Evolutionary conservation across 2,888 invertebrate species (phyloP).

Genomic region (Conops quadrifasciatus): DNA sequence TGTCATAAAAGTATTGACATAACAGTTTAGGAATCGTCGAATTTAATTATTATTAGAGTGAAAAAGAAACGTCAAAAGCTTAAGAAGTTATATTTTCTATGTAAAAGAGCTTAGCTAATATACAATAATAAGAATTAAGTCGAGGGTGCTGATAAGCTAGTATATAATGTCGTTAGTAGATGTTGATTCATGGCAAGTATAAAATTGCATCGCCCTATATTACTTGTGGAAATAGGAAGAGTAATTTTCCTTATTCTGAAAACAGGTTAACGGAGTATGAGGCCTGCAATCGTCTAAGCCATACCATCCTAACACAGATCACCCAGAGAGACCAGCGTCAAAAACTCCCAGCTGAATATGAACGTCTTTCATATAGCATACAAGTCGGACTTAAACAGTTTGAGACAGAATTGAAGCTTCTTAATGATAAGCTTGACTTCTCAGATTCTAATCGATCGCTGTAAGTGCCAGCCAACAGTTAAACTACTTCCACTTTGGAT

Average conservation of each 20-base stretch:
- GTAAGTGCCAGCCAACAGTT: slow-evolving; percentile 33
- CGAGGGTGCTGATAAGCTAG: background rate
- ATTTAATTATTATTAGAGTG: background rate
- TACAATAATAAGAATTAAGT: background rate
- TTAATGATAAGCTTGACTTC: slow-evolving; percentile 69
- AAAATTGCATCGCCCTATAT: slow-evolving; percentile 3
- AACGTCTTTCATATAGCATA: slow-evolving; percentile 70
- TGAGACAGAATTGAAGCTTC: slow-evolving; percentile 69
- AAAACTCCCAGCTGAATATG: slow-evolving; percentile 68
- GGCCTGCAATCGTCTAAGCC: slow-evolving; percentile 72
- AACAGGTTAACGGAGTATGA: slow-evolving; percentile 73
- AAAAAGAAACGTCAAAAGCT: slow-evolving; percentile 24
- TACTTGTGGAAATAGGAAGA: background rate
- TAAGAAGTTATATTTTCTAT: background rate
- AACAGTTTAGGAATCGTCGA: slow-evolving; percentile 13
- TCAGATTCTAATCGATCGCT: slow-evolving; percentile 53
- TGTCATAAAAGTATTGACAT: too few relatives aligned
- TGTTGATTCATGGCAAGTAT: slow-evolving; percentile 62
- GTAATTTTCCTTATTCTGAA: background rate
- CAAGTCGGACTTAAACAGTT: slow-evolving; percentile 72
- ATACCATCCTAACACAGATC: slow-evolving; percentile 72
- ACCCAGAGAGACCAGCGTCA: slow-evolving; percentile 68
- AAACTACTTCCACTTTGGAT: background rate
- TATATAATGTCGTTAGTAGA: slow-evolving; percentile 61
- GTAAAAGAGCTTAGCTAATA: too few relatives aligned